These are phyloP conservation scores for Muscicapa striata DNA, from an alignment of 2,797 vertebrate species.

Conservation along the genomic window DNA sequence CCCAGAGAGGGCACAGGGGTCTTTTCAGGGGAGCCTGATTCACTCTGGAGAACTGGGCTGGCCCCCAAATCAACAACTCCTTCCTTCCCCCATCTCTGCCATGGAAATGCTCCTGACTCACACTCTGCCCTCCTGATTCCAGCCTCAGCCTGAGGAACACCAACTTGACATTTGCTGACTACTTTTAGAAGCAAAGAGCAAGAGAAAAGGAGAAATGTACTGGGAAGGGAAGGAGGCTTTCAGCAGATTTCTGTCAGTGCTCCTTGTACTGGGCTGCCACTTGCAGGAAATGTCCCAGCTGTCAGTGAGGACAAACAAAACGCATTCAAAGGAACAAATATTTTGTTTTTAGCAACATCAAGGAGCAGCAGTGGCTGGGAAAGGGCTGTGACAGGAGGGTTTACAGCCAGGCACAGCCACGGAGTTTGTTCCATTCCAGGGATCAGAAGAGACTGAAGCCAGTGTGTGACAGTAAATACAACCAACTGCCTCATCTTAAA, in stretches of 20 bases:
- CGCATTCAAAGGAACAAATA: neutral
- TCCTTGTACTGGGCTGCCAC: neutral
- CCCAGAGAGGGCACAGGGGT: neutral
- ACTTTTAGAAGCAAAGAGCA: neutral
- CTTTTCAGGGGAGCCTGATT: neutral
- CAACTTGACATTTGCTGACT: neutral
- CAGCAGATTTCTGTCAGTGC: neutral
- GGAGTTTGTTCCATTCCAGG: neutral
- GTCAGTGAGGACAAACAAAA: neutral
- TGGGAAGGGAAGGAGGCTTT: neutral
- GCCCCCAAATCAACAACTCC: neutral
- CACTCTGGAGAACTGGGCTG: neutral
- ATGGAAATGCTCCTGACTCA: neutral
- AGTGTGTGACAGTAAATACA: neutral
- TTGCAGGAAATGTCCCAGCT: neutral
- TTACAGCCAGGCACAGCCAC: neutral
- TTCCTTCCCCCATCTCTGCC: neutral
- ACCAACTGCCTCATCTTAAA: neutral
- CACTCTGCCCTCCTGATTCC: neutral
- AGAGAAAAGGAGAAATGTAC: neutral
- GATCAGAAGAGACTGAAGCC: neutral
- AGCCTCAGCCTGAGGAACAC: neutral
- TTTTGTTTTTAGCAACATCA: neutral
- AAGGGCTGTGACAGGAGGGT: neutral
- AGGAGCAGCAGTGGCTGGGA: neutral